Evolutionary conservation across 2,797 vertebrate species (phyloP).

Genomic region (Sebastes flavidus): DNA sequence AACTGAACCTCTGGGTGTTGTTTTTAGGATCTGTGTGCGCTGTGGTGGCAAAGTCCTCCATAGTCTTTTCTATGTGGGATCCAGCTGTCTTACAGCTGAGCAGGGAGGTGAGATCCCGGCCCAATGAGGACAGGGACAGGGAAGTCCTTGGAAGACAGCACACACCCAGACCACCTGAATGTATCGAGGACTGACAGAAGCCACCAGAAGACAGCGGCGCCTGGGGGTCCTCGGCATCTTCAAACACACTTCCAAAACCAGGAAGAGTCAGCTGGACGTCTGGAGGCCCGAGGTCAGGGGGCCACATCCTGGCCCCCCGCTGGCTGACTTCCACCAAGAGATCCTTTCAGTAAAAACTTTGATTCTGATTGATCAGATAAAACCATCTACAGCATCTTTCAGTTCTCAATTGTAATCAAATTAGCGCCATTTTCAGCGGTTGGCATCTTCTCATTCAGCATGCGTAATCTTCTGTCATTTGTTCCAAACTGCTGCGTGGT

Average conservation of each 20-base stretch:
- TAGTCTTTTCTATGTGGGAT: constrained; percentile 83
- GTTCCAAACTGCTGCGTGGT: constrained; percentile 50
- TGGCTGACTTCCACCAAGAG: constrained; percentile 29
- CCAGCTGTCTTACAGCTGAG: constrained; percentile 86
- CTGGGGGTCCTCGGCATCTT: constrained; percentile 82
- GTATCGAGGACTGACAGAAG: constrained; percentile 79
- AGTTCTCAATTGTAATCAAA: not conserved
- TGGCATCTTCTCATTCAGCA: constrained; percentile 31
- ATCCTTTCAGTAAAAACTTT: constrained; percentile 22
- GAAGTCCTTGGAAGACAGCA: constrained; percentile 78
- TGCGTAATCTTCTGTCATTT: constrained; percentile 43
- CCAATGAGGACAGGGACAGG: constrained; percentile 74
- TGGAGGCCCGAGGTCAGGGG: constrained; percentile 83
- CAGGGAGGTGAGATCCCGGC: constrained; percentile 85
- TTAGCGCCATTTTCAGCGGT: constrained; percentile 12
- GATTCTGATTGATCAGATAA: constrained; percentile 18
- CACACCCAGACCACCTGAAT: constrained; percentile 81
- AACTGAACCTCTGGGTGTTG: constrained; percentile 49
- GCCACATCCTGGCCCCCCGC: constrained; percentile 81
- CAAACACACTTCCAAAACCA: constrained; percentile 86
- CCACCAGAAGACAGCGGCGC: constrained; percentile 79
- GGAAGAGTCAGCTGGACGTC: constrained; percentile 86
- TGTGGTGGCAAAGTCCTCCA: constrained; percentile 74
- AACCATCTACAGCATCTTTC: constrained; percentile 39
- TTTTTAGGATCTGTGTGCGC: constrained; percentile 66